These are phyloP conservation scores for Timandra comae DNA, from an alignment of 2,888 invertebrate species.

Conservation along the genomic window DNA sequence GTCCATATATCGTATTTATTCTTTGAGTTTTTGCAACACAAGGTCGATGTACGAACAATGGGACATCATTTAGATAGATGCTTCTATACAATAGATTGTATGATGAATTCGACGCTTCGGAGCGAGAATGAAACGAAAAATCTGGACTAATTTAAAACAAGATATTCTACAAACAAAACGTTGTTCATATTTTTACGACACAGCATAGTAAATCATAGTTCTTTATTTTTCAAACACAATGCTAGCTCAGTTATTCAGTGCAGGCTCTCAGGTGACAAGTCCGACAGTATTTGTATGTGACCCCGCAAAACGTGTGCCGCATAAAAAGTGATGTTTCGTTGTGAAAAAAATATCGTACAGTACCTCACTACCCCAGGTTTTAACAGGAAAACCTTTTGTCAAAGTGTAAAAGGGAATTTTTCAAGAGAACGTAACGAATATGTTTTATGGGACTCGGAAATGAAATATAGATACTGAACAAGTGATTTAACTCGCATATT, in stretches of 20 bases:
- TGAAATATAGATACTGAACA: slow-evolving; percentile 13
- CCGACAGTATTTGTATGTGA: slow-evolving; percentile 29
- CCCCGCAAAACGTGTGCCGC: slow-evolving; percentile 34
- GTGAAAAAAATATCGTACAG: slow-evolving; percentile 29
- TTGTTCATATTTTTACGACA: too few species aligned
- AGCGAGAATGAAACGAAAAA: slow-evolving; percentile 13
- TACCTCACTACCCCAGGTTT: slow-evolving; percentile 31
- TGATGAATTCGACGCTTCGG: slow-evolving; percentile 19
- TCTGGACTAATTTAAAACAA: slow-evolving; percentile 1
- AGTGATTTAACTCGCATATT: slow-evolving; percentile 17
- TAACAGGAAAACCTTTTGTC: slow-evolving; percentile 39
- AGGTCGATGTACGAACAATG: slow-evolving; percentile 38
- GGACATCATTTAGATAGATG: slow-evolving; percentile 25
- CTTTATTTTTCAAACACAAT: too few species aligned
- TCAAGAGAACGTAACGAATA: slow-evolving; percentile 24
- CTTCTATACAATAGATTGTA: slow-evolving; percentile 14
- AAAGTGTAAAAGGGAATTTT: slow-evolving; percentile 35
- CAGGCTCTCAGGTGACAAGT: slow-evolving; percentile 34
- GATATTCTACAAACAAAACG: background rate
- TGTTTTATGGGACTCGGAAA: slow-evolving; percentile 14
- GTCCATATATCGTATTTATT: slow-evolving; percentile 33
- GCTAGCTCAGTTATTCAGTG: slow-evolving; percentile 20
- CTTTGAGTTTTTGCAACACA: slow-evolving; percentile 26
- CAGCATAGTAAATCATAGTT: too few species aligned
- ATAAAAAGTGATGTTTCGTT: slow-evolving; percentile 37